Evolutionary conservation across 2,113 vertebrate species (phyloP).

Genomic region (Callionymus lyra): DNA sequence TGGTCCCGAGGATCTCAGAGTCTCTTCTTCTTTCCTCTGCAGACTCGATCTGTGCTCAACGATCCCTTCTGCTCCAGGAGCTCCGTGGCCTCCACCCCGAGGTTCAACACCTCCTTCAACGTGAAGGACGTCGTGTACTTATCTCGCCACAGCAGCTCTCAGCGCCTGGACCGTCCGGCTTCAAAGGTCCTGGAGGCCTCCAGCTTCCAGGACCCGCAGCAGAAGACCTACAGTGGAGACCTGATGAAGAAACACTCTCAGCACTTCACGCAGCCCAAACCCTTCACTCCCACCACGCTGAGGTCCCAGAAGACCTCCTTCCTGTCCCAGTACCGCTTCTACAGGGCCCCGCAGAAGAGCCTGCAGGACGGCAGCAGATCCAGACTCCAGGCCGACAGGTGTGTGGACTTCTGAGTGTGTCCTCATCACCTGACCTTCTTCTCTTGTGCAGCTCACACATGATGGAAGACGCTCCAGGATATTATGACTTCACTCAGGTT

Average conservation of each 20-base stretch:
- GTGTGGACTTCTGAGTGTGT: slow-evolving; percentile 40
- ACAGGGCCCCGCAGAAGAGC: slow-evolving; percentile 72
- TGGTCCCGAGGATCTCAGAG: not conserved
- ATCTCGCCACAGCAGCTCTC: slow-evolving; percentile 13
- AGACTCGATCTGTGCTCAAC: slow-evolving; percentile 51
- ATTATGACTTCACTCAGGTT: slow-evolving; percentile 52
- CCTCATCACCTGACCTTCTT: too few relatives aligned
- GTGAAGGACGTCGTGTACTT: slow-evolving; percentile 55
- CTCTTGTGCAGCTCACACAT: slow-evolving; percentile 40
- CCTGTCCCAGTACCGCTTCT: slow-evolving; percentile 80
- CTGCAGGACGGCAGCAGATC: slow-evolving; percentile 29
- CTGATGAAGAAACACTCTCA: slow-evolving; percentile 79
- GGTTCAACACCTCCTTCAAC: slow-evolving; percentile 55
- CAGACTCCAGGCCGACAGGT: too few relatives aligned
- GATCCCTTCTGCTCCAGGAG: slow-evolving; percentile 37
- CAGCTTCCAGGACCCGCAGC: slow-evolving; percentile 59
- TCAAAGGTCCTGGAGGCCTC: slow-evolving; percentile 31
- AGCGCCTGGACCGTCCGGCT: slow-evolving; percentile 12
- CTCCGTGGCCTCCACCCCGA: slow-evolving; percentile 46
- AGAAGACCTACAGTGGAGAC: slow-evolving; percentile 72
- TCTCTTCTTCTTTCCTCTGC: slow-evolving; percentile 13
- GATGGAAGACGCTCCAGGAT: slow-evolving; percentile 21
- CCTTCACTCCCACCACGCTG: slow-evolving; percentile 86
- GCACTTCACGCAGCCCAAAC: slow-evolving; percentile 71
- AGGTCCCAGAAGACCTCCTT: slow-evolving; percentile 77